These are phyloP conservation scores for Hippocampus mohnikei DNA, from an alignment of 2,113 vertebrate species.

Conservation along the genomic window DNA sequence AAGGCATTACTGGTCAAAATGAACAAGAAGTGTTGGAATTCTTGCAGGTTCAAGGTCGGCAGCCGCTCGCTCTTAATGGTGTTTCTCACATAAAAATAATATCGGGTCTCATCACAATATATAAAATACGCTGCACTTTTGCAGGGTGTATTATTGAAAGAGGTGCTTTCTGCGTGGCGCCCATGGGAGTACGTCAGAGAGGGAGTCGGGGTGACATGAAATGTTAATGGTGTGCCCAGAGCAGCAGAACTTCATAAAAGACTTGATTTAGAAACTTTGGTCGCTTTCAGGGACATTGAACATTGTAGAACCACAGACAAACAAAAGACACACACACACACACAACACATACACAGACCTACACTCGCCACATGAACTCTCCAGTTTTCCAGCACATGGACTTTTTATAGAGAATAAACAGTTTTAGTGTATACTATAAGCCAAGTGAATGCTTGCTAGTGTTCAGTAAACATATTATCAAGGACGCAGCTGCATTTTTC, in stretches of 20 bases:
- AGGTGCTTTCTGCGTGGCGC: conserved; percentile 27
- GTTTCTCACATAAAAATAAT: background rate
- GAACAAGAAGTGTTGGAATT: conserved; percentile 7
- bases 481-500: background rate
- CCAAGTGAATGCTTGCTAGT: background rate
- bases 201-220: conserved; percentile 58
- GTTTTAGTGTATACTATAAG: conserved; percentile 24
- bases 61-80: background rate
- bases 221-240: conserved; percentile 68
- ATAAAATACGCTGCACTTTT: conserved; percentile 19
- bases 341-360: background rate
- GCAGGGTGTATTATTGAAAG: conserved; percentile 42
- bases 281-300: conserved; percentile 52
- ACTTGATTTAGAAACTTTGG: conserved; percentile 59
- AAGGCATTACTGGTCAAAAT: conserved; percentile 30
- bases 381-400: background rate
- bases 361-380: background rate
- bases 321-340: conserved; percentile 9
- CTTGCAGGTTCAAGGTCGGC: conserved; percentile 6
- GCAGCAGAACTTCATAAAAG: conserved; percentile 66
- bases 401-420: conserved; percentile 37
- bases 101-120: conserved; percentile 5
- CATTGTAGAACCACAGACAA: conserved; percentile 25
- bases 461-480: background rate
- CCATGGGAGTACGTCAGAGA: conserved; percentile 42